These are phyloP conservation scores for Pogona vitticeps DNA, from an alignment of 2,113 vertebrate species.

Conservation along the genomic window DNA sequence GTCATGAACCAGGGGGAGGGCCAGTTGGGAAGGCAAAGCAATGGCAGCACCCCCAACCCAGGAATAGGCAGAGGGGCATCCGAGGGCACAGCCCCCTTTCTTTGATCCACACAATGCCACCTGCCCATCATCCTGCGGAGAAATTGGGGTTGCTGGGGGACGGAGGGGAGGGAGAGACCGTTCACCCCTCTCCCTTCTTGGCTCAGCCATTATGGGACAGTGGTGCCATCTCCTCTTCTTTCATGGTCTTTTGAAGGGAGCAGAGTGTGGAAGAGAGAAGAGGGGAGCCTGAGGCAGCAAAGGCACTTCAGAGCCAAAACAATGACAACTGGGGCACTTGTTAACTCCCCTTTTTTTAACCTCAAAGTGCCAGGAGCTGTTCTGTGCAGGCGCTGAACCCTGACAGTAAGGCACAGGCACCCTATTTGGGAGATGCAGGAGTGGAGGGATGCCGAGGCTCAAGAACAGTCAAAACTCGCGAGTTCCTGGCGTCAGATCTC, in stretches of 20 bases:
- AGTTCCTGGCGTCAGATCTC: no score
- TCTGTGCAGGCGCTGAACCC: background rate
- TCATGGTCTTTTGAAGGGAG: background rate
- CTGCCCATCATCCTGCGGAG: background rate
- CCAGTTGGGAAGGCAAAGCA: no score
- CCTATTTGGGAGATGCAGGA: background rate
- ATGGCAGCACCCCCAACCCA: background rate
- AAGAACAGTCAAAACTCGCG: no score
- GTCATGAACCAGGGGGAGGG: no score
- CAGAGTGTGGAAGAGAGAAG: no score
- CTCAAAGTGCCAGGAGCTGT: background rate
- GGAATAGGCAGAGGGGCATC: background rate
- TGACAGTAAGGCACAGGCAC: background rate
- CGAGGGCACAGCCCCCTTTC: background rate
- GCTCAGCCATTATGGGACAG: conserved; percentile 53
- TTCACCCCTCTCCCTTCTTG: background rate
- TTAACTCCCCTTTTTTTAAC: background rate
- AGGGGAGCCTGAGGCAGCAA: background rate
- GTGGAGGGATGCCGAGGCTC: background rate
- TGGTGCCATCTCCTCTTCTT: conserved; percentile 34
- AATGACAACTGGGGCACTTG: background rate
- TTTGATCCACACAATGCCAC: background rate
- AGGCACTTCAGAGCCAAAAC: background rate
- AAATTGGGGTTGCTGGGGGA: no score
- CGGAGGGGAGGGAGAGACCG: background rate